A percentile compares a stretch with the other conserved stretches of the same genome.
These are phyloP conservation scores for Eupithecia dodoneata DNA, from an alignment of 2,888 invertebrate species.

Conservation along the genomic window DNA sequence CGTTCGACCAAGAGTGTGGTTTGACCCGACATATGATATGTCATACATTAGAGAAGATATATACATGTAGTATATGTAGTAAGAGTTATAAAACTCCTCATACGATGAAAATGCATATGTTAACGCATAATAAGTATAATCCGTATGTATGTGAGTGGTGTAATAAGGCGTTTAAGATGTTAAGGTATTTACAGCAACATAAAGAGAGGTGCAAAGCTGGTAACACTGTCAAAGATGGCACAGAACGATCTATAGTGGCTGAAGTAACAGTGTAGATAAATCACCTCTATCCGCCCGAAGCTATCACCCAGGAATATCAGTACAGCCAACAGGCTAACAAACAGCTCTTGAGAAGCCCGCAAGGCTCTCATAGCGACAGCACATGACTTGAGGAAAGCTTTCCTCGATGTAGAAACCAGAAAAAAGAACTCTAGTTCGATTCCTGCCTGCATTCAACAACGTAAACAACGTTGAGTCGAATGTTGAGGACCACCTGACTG, in stretches of 20 bases:
- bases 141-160: constrained; percentile 15
- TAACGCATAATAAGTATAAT: constrained; percentile 6
- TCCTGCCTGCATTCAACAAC: too few relatives aligned
- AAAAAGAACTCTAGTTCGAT: too few relatives aligned
- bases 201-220: constrained; percentile 4
- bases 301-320: too few relatives aligned
- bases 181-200: constrained; percentile 19
- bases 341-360: too few relatives aligned
- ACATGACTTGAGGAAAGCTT: too few relatives aligned
- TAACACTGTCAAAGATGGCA: background rate
- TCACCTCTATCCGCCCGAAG: too few relatives aligned
- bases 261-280: background rate
- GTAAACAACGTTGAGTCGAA: too few relatives aligned
- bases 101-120: constrained; percentile 13
- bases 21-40: background rate
- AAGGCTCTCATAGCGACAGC: too few relatives aligned
- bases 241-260: background rate
- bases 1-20: background rate
- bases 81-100: constrained; percentile 9
- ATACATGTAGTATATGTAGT: constrained; percentile 9
- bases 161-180: constrained; percentile 16
- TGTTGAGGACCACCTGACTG: too few relatives aligned
- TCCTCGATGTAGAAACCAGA: too few relatives aligned
- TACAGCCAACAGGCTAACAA: too few relatives aligned
- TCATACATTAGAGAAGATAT: constrained; percentile 12